Conservation (phyloP, 2,113 vertebrate species). For the Saiga tatarica region DNA sequence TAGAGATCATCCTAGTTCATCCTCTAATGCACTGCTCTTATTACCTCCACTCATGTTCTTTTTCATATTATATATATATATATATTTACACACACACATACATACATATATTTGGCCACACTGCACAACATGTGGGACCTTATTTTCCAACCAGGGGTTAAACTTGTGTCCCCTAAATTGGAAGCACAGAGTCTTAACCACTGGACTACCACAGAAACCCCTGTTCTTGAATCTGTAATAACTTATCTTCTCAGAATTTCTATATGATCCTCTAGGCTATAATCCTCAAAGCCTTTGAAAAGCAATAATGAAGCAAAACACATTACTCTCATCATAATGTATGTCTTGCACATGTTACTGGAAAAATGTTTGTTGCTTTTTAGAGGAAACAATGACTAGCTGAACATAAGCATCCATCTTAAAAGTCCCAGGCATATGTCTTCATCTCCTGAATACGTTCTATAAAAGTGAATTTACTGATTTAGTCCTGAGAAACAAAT, state of each 20-base stretch:
- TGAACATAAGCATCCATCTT: background rate
- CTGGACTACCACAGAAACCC: background rate
- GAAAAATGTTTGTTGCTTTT: background rate
- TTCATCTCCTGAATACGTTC: background rate
- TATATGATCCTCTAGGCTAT: background rate
- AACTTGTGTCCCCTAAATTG: background rate
- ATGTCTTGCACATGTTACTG: background rate
- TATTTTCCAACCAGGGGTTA: background rate
- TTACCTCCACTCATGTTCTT: background rate
- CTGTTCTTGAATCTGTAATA: background rate
- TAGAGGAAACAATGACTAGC: background rate
- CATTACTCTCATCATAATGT: background rate
- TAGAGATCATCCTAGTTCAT: background rate
- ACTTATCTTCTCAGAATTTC: background rate
- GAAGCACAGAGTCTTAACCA: background rate
- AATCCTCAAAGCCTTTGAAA: background rate
- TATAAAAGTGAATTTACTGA: background rate
- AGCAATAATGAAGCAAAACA: background rate
- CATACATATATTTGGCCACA: background rate
- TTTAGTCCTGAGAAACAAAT: background rate
- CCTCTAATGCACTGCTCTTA: background rate
- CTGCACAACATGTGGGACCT: background rate
- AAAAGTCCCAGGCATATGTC: background rate
- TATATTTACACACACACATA: background rate
- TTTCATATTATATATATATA: background rate